phyloP scores from a whole-genome alignment of 2,888 invertebrate genomes.

The Caenorhabditis becei region DNA sequence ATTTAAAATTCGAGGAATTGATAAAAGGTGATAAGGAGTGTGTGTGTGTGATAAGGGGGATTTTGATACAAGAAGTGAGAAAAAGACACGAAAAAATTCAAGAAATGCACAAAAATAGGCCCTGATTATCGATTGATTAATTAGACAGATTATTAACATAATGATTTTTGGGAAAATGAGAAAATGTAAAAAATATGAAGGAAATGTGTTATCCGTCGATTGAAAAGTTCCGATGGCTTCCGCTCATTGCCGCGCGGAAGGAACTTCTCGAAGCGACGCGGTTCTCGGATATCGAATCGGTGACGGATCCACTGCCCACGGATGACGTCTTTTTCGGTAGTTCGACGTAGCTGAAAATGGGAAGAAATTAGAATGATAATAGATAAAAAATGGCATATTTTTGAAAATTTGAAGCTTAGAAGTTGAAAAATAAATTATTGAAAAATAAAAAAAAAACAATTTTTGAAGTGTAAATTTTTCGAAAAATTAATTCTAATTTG shows the following conservation, averaged over 20 bases:
- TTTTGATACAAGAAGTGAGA: not conserved
- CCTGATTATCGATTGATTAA: not conserved
- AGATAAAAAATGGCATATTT: too few relatives aligned
- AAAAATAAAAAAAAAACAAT: too few relatives aligned
- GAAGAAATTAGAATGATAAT: too few relatives aligned
- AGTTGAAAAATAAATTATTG: too few relatives aligned
- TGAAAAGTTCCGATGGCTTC: slow-evolving; percentile 40
- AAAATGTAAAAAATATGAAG: not conserved
- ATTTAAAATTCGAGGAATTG: not conserved
- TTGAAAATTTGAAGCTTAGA: too few relatives aligned
- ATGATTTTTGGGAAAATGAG: not conserved
- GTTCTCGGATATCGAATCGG: slow-evolving; percentile 11
- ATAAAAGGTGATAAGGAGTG: not conserved
- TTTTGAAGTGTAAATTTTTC: too few relatives aligned
- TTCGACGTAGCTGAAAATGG: slow-evolving; percentile 36
- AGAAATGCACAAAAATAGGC: not conserved
- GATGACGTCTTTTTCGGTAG: slow-evolving; percentile 42
- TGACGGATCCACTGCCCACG: slow-evolving; percentile 20
- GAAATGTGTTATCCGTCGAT: slow-evolving; percentile 20
- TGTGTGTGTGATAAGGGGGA: too few relatives aligned
- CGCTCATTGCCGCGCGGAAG: slow-evolving; percentile 51
- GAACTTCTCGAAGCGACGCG: slow-evolving; percentile 51
- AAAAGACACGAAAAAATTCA: not conserved
- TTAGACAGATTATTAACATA: too few relatives aligned
- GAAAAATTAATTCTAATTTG: too few relatives aligned